phyloP scores from a whole-genome alignment of 2,888 invertebrate genomes.

The Euclidia mi region DNA sequence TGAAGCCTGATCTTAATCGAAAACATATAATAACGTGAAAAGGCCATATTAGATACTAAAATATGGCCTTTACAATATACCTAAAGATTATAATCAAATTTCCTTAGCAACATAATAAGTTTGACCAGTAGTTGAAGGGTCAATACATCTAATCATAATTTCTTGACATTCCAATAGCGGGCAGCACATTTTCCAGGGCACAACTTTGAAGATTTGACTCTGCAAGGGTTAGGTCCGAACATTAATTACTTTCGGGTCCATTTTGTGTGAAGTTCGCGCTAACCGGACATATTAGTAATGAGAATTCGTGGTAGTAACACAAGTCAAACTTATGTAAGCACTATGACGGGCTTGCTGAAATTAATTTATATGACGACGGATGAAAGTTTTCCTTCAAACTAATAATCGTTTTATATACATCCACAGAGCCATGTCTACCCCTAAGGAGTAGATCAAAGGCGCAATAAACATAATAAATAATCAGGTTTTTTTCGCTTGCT shows the following conservation, averaged over 20 bases:
- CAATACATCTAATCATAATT: slow-evolving; percentile 31
- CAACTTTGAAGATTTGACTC: slow-evolving; percentile 53
- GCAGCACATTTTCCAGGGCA: slow-evolving; percentile 49
- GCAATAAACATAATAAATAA: too few species aligned
- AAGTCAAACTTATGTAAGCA: slow-evolving; percentile 26
- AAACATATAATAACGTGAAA: too few species aligned
- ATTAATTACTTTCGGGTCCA: slow-evolving; percentile 45
- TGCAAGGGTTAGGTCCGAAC: slow-evolving; percentile 44
- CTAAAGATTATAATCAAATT: too few species aligned
- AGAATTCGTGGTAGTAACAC: slow-evolving; percentile 43
- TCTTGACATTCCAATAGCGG: slow-evolving; percentile 48
- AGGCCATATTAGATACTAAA: too few species aligned
- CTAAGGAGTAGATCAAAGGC: too few species aligned
- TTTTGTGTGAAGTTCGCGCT: slow-evolving; percentile 42
- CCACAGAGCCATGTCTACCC: too few species aligned
- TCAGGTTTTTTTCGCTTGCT: too few species aligned
- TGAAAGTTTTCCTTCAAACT: too few species aligned
- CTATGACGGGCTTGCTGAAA: slow-evolving; percentile 10
- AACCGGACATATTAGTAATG: slow-evolving; percentile 47
- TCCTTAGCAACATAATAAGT: not conserved
- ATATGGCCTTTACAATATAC: too few species aligned
- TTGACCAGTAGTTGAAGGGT: not conserved
- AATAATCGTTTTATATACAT: too few species aligned
- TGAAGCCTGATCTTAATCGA: too few species aligned
- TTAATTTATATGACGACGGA: not conserved